These are phyloP conservation scores for Marronus borbonicus DNA, from an alignment of 2,888 invertebrate species.

Conservation along the genomic window DNA sequence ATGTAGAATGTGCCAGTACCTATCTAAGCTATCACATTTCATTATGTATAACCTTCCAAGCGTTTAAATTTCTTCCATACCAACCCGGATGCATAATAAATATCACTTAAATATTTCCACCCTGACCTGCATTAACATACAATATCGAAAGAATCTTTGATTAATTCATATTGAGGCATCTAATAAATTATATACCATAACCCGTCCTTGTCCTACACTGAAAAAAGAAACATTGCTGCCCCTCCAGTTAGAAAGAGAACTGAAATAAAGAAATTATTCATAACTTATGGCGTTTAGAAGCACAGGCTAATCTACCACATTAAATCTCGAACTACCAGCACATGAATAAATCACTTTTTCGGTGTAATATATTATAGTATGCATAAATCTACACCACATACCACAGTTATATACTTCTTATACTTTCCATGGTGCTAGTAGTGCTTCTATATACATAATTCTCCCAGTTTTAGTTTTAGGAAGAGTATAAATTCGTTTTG, in stretches of 20 bases:
- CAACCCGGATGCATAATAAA: neutral
- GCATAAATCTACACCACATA: neutral
- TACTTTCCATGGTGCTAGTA: no score
- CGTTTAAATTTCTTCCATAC: neutral
- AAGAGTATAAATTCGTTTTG: conserved; percentile 30
- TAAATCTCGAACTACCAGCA: conserved; percentile 31
- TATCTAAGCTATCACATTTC: no score
- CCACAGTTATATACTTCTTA: neutral
- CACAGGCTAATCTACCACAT: conserved; percentile 27
- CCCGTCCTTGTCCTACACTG: neutral
- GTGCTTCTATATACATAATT: neutral
- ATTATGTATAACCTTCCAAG: no score
- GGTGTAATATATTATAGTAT: neutral
- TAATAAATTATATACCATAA: neutral
- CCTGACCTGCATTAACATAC: neutral
- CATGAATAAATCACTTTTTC: conserved; percentile 25
- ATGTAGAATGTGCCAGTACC: no score
- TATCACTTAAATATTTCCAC: neutral
- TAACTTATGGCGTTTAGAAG: conserved; percentile 30
- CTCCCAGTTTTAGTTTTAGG: conserved; percentile 8
- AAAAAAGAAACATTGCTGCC: neutral
- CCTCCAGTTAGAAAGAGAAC: neutral
- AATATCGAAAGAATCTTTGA: conserved; percentile 1
- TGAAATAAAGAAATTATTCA: conserved; percentile 28
- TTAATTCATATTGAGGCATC: conserved; percentile 6